phyloP scores from a whole-genome alignment of 2,888 invertebrate genomes.

The Emmelina monodactyla region DNA sequence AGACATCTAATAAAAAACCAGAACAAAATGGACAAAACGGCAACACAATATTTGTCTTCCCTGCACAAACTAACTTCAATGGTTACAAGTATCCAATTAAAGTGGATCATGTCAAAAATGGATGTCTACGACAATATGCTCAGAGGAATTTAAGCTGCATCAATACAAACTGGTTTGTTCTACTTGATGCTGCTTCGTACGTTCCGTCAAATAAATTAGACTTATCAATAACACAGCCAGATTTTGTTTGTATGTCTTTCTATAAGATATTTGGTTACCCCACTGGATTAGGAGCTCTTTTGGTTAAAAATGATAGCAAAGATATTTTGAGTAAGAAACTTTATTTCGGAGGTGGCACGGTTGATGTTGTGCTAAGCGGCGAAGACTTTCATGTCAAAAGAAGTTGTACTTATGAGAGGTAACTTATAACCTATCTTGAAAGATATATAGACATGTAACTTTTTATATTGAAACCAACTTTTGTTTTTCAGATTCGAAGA shows the following conservation, averaged over 20 bases:
- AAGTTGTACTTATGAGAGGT: slow-evolving; percentile 76
- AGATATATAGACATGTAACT: too few relatives aligned
- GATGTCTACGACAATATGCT: slow-evolving; percentile 53
- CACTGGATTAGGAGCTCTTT: slow-evolving; percentile 90
- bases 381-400: slow-evolving; percentile 77
- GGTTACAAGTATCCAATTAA: slow-evolving; percentile 87
- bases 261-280: slow-evolving; percentile 97
- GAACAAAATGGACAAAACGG: slow-evolving; percentile 18
- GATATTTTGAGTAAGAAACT: slow-evolving; percentile 68
- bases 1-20: neutral
- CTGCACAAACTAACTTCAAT: slow-evolving; percentile 95
- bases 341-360: slow-evolving; percentile 96
- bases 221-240: slow-evolving; percentile 75
- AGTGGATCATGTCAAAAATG: slow-evolving; percentile 70
- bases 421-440: too few relatives aligned
- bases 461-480: too few relatives aligned
- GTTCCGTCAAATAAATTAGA: slow-evolving; percentile 81
- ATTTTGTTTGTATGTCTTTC: slow-evolving; percentile 92
- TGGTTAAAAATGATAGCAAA: slow-evolving; percentile 75
- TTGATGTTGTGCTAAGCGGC: slow-evolving; percentile 80
- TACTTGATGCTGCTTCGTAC: slow-evolving; percentile 88
- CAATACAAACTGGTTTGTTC: slow-evolving; percentile 71
- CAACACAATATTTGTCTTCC: slow-evolving; percentile 77
- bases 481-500: slow-evolving; percentile 84
- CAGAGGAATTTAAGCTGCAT: slow-evolving; percentile 38